Evolutionary conservation across 1,140 invertebrate genomes (phyloP), one percentile per base, ranked within the genome.

Genomic region (Myzus persicae): DNA sequence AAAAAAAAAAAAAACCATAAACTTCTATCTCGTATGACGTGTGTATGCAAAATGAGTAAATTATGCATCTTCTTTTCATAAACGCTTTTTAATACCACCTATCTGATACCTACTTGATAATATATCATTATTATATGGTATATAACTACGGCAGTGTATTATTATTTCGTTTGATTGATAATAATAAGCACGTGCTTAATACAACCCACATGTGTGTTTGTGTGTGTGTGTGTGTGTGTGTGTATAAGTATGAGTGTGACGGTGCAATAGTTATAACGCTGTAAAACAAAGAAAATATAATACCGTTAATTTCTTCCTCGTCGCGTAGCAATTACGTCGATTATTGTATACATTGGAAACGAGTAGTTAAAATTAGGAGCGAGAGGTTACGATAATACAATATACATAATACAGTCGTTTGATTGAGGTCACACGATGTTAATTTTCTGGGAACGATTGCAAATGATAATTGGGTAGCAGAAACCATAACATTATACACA

Each of bases 271-370:
- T 76, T 76, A 1, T 46, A 67, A n/a, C 59, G 20, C n/a, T n/a
- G 59, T 76, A 76, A 76, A n/a, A 76, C 59, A 76, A 76, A 76
- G 59, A 76, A 76, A 76, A 76, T 76, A 76, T n/a, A 76, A 18
- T 76, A 76, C 59, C 59, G 59, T 76, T 76, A 76, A n/a, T n/a
- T n/a, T 76, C 59, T n/a, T 76, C 31, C 8, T 76, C n/a, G 59
- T 76, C 59, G 31, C 59, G 59, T 76, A 76, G 14, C n/a, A 76
- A 76, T 36, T 76, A 76, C 59, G 14, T 18, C 59, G 59, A 36
- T 76, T 76, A 76, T 36, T 76, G 59, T n/a, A 76, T 76, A n/a
- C 31, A n/a, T 76, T 36, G 59, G 59, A 76, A 76, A 76, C 14
- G 5, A 67, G 36, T 76, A 76, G 59, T 76, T 76, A n/a, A 76